These are phyloP conservation scores for Theristicus caerulescens DNA, from an alignment of 2,113 vertebrate genomes.

Conservation along the genomic window DNA sequence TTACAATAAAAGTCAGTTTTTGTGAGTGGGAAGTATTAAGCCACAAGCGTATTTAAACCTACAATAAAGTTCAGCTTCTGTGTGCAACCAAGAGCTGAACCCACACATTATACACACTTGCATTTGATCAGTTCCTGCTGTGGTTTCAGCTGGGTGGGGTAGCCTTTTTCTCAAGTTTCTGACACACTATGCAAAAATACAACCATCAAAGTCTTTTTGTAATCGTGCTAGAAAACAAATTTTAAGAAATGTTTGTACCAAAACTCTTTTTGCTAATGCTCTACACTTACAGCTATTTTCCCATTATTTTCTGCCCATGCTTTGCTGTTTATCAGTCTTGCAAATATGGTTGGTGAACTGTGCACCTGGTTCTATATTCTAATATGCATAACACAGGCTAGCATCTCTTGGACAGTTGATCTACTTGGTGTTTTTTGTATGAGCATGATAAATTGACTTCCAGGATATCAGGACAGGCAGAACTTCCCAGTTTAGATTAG, in stretches of 20 bases:
- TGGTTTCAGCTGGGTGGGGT: slow-evolving; percentile 70
- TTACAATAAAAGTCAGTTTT: background rate
- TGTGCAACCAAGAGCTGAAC: slow-evolving; percentile 21
- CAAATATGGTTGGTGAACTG: background rate
- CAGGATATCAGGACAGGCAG: background rate
- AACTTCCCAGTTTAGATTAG: background rate
- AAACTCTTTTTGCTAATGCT: background rate
- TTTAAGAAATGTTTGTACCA: background rate
- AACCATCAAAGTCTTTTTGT: background rate
- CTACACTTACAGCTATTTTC: background rate
- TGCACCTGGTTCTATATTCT: background rate
- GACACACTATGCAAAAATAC: background rate
- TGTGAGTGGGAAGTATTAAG: background rate
- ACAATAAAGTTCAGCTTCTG: slow-evolving; percentile 17
- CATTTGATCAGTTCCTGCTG: slow-evolving; percentile 43
- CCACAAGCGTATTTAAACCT: background rate
- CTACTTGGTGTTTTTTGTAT: background rate
- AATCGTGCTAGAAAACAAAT: background rate
- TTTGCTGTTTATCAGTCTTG: background rate
- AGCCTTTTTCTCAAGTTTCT: slow-evolving; percentile 22
- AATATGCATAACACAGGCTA: background rate
- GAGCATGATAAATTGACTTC: background rate
- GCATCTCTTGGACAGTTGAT: background rate
- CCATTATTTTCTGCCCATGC: background rate
- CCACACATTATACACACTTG: background rate